A percentile compares a stretch with the other conserved stretches of the same genome.
phyloP scores from a whole-genome alignment of 1,140 invertebrate species.

The Pogonognathellus flavescens region DNA sequence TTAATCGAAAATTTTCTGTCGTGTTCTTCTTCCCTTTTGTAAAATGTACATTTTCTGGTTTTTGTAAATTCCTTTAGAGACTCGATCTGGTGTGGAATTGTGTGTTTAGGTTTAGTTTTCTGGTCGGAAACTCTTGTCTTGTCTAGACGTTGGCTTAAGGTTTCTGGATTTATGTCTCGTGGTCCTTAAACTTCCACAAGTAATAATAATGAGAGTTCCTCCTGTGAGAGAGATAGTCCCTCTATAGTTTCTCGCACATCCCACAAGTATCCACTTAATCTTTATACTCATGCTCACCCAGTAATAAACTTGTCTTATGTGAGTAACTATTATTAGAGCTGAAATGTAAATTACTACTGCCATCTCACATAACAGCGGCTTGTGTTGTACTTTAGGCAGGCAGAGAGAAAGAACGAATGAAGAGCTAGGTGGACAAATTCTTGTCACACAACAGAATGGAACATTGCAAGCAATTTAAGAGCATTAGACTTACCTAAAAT shows the following conservation, averaged over 20 bases:
- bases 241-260: not conserved
- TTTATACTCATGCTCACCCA: slow-evolving; percentile 20
- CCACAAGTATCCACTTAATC: slow-evolving; percentile 17
- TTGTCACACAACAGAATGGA: not conserved
- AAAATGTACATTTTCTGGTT: too few relatives aligned
- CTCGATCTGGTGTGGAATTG: not conserved
- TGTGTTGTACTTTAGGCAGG: too few relatives aligned
- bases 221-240: not conserved
- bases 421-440: not conserved
- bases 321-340: slow-evolving; percentile 43
- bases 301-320: slow-evolving; percentile 35
- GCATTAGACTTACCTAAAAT: not conserved
- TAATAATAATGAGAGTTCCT: slow-evolving; percentile 47
- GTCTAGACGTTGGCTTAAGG: slow-evolving; percentile 37
- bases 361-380: too few relatives aligned
- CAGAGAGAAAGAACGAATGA: not conserved
- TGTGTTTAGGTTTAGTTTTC: not conserved
- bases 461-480: slow-evolving; percentile 13
- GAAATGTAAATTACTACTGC: slow-evolving; percentile 26
- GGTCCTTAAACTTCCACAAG: slow-evolving; percentile 48
- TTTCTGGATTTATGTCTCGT: slow-evolving; percentile 39
- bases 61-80: too few relatives aligned
- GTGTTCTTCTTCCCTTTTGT: too few relatives aligned
- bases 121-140: not conserved
- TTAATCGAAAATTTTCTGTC: too few relatives aligned